Conservation (phyloP, 2,113 vertebrate species). For the Xerus inauris region DNA sequence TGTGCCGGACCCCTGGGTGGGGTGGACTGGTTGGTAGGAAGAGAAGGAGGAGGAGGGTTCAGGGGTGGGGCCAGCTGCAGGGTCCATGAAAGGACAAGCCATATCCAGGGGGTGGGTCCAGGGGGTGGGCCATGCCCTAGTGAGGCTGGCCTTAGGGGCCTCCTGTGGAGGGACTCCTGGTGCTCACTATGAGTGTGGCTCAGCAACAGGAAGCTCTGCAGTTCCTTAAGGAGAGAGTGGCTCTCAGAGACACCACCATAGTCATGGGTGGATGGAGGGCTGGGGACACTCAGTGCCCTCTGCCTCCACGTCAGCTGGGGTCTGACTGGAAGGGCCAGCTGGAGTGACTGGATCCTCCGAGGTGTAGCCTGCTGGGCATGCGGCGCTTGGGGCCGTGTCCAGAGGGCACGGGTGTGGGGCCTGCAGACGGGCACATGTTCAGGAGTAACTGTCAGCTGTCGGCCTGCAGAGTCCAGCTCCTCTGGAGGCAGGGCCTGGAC, state of each 20-base stretch:
- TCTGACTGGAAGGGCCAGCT: background rate
- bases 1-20: background rate
- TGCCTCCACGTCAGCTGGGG: no score
- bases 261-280: no score
- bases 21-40: background rate
- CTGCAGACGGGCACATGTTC: no score
- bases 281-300: background rate
- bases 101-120: background rate
- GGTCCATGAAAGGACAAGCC: fast-evolving
- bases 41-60: background rate
- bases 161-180: fast-evolving
- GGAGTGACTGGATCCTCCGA: no score
- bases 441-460: fast-evolving
- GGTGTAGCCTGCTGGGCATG: no score
- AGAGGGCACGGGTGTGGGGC: no score
- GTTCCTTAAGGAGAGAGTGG: no score
- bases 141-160: background rate
- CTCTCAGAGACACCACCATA: background rate
- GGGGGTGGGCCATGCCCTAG: background rate
- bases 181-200: background rate
- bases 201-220: background rate
- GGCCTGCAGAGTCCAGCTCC: background rate
- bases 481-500: background rate
- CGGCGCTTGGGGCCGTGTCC: no score
- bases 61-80: background rate